These are phyloP conservation scores for Eutrigla gurnardus DNA, from an alignment of 2,797 vertebrate species.

Conservation along the genomic window DNA sequence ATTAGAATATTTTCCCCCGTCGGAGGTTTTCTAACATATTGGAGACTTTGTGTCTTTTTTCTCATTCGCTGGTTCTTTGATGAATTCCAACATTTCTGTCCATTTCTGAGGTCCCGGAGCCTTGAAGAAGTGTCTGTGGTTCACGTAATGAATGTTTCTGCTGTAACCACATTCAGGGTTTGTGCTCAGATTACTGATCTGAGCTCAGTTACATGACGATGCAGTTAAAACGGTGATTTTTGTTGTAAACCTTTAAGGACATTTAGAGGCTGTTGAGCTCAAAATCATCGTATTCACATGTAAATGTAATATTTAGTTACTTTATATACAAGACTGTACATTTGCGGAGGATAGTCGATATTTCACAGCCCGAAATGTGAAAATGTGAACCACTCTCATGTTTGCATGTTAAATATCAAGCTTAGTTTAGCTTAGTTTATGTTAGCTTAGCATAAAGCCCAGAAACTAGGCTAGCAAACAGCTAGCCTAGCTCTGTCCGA, in stretches of 20 bases:
- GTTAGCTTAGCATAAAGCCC: neutral
- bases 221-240: neutral
- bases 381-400: neutral
- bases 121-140: neutral
- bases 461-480: no score
- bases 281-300: neutral
- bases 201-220: neutral
- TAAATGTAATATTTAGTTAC: no score
- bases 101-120: neutral
- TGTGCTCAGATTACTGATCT: neutral
- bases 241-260: neutral
- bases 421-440: neutral
- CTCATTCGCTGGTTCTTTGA: neutral
- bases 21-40: constrained; percentile 27
- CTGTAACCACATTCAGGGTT: neutral
- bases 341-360: no score
- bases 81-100: constrained; percentile 12
- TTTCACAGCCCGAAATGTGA: neutral
- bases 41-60: constrained; percentile 7
- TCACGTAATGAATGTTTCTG: neutral
- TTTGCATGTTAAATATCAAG: neutral
- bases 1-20: constrained; percentile 21
- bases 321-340: no score
- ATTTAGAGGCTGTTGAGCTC: neutral
- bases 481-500: no score